A percentile compares a stretch with the other conserved stretches of the same genome.
Evolutionary conservation across 2,113 vertebrate genomes (phyloP).

Genomic region (Chinchilla lanigera): DNA sequence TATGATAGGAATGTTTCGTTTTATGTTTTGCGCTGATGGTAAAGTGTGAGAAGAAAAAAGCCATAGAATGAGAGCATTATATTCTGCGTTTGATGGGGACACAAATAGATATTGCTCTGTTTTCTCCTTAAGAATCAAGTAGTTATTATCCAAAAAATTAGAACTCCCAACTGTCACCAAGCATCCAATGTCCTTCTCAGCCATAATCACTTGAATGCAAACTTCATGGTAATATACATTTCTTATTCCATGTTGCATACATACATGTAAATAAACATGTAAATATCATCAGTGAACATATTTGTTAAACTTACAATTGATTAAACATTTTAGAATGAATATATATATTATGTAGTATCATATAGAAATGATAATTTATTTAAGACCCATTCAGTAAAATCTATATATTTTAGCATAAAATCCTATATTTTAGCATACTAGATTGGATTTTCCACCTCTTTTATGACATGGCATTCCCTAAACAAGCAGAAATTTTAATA

Average conservation of each 20-base stretch:
- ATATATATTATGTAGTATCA: not conserved
- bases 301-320: not conserved
- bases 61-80: not conserved
- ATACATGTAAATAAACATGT: not conserved
- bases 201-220: not conserved
- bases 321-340: slow-evolving; percentile 27
- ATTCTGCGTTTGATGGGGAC: not conserved
- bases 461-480: not conserved
- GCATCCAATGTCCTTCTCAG: not conserved
- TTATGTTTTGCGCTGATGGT: not conserved
- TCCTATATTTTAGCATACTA: not conserved
- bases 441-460: not conserved
- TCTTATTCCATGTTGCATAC: not conserved
- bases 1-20: not conserved
- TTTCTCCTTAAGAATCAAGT: not conserved
- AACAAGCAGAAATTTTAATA: slow-evolving; percentile 19
- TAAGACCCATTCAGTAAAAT: not conserved
- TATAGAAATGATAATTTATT: slow-evolving; percentile 20
- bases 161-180: not conserved
- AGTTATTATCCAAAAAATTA: not conserved
- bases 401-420: not conserved
- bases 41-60: not conserved
- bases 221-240: not conserved
- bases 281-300: not conserved
- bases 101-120: not conserved